Base-by-base conservation (phyloP, 2,113 vertebrate genomes). In the Passer domesticus region DNA sequence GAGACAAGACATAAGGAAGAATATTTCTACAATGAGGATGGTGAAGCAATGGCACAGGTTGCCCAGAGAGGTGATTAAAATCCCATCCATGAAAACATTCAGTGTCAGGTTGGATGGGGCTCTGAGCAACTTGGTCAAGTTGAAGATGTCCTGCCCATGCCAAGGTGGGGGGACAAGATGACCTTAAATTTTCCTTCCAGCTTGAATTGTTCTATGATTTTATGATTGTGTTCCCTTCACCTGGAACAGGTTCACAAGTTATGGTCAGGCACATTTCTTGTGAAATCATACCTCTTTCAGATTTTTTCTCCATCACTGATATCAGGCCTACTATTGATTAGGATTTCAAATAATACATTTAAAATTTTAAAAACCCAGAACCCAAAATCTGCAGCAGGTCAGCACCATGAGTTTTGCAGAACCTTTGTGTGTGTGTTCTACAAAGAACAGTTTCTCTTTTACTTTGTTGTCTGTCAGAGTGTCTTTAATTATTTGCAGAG, bases 401-500 rank as follows among this genome's bases (percentile, higher is more conserved):
- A 87, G 41, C 25, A 69, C 25, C 50, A 49, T 25, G 25, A 56
- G 66, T 80, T 86, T 59, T 43, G 6, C 39, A 64, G 35, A 77
- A 37, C 28, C 5, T 80, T 90, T 1, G 0, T 58, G 35, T 0
- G 0, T 30, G 43, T 59, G 14, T 72, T 79, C 62, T 83, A 73
- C 55, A 73, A 70, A 43, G n/a, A 86, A 59, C 22, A 91, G 50
- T 44, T 86, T 88, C 41, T 56, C 37, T 86, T 90, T 68, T 47
- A 33, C n/a, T 52, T 83, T 64, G 22, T 52, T 76, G 84, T 92
- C 76, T 92, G 27, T 62, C 41, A 56, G 35, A 68, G 27, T 75
- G 44, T 33, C 43, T 84, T 91, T 59, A 85, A 82, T 75, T 78
- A 89, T 70, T 89, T 67, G 73, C 44, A 68, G 35, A 72, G 7